A percentile compares a stretch with the other conserved stretches of the same genome.
Evolutionary conservation across 2,113 vertebrate genomes (phyloP).

Genomic region (Malurus melanocephalus): DNA sequence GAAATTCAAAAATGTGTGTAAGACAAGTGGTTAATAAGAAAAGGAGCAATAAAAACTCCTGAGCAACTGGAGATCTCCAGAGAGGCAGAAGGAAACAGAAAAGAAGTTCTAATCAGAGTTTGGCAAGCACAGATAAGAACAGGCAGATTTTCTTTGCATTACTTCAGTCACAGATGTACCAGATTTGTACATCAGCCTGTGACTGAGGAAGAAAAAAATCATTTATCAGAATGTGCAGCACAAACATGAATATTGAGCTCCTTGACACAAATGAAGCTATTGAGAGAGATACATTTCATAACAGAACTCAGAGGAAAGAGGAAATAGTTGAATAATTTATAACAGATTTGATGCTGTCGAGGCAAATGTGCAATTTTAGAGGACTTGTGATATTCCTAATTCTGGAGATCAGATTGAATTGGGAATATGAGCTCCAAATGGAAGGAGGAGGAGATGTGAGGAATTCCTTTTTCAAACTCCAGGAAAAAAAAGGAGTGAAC

Average conservation of each 20-base stretch:
- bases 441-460: neutral
- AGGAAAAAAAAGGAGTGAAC: neutral
- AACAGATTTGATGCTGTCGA: neutral
- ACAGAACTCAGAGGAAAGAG: neutral
- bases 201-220: neutral
- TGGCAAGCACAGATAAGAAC: conserved; percentile 25
- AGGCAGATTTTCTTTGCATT: neutral
- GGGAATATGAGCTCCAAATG: neutral
- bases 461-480: neutral
- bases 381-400: neutral
- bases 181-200: conserved; percentile 9
- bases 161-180: conserved; percentile 13
- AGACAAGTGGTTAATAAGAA: neutral
- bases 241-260: neutral
- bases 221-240: conserved; percentile 5
- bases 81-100: neutral
- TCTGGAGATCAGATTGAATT: neutral
- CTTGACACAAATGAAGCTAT: conserved; percentile 2
- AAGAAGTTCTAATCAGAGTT: conserved; percentile 6
- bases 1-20: neutral
- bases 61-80: neutral
- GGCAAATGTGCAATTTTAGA: neutral
- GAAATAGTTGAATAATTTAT: conserved; percentile 22
- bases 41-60: neutral
- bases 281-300: conserved; percentile 16